Percentiles rank a stretch among this genome's conserved stretches.
Evolutionary conservation across 2,888 invertebrate genomes (phyloP).

Genomic region (Philhelius pedissequus): DNA sequence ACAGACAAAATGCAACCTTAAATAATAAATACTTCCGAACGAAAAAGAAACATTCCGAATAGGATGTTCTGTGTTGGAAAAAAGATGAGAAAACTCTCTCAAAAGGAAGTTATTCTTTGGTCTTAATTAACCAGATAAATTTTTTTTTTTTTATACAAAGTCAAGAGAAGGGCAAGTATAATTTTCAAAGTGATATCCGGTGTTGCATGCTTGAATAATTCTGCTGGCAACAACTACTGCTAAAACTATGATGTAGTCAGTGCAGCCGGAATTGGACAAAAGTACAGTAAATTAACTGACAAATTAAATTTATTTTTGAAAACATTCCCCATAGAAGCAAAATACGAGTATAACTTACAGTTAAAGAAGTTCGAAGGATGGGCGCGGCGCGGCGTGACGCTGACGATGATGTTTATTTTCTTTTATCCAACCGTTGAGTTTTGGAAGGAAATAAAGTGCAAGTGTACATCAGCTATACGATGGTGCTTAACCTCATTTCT

Average conservation of each 20-base stretch:
- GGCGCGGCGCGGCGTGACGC: not conserved
- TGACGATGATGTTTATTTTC: not conserved
- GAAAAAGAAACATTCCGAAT: not conserved
- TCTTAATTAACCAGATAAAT: conserved; percentile 53
- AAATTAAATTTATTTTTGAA: conserved; percentile 23
- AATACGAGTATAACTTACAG: not conserved
- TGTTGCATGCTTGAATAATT: too few species aligned
- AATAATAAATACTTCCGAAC: not conserved
- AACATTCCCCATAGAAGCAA: not conserved
- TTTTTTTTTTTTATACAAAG: not conserved
- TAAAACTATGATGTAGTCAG: too few species aligned
- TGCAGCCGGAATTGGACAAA: too few species aligned
- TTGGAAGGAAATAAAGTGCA: not conserved
- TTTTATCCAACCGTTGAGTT: not conserved
- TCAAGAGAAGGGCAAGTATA: not conserved
- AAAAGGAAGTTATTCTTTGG: conserved; percentile 42
- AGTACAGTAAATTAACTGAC: conserved; percentile 18
- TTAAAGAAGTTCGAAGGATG: not conserved
- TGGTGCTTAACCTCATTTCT: not conserved
- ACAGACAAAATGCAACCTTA: not conserved
- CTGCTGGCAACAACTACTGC: not conserved
- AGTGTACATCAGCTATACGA: not conserved
- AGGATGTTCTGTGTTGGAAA: not conserved
- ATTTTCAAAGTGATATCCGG: not conserved
- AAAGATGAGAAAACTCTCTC: conserved; percentile 3